phyloP scores from a whole-genome alignment of 2,888 invertebrate species.

The Synanthedon formicaeformis region DNA sequence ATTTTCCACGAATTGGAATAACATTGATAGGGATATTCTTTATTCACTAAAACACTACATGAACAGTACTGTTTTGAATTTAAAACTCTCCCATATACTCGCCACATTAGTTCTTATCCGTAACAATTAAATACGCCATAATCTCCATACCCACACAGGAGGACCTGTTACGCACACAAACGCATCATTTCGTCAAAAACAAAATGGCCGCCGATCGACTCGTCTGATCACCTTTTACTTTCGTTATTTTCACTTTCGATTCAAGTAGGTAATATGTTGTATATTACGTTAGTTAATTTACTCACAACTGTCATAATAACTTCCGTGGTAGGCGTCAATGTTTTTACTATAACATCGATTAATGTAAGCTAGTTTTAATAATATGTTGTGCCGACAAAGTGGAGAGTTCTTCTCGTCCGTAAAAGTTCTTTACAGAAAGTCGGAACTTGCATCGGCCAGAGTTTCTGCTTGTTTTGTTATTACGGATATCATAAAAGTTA shows the following conservation, averaged over 20 bases:
- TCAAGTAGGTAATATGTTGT: constrained; percentile 30
- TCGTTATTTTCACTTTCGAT: constrained; percentile 61
- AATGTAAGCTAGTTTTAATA: constrained; percentile 1
- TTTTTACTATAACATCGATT: constrained; percentile 8
- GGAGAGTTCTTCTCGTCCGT: too few relatives aligned
- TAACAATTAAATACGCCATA: background rate
- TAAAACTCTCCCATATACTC: too few relatives aligned
- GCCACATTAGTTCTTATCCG: too few relatives aligned
- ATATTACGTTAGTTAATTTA: constrained; percentile 42
- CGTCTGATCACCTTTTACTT: constrained; percentile 45
- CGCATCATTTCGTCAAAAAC: constrained; percentile 34
- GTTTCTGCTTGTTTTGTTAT: too few relatives aligned
- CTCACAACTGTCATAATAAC: constrained; percentile 12
- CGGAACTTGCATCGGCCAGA: too few relatives aligned
- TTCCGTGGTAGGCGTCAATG: constrained; percentile 27
- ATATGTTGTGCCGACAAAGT: background rate
- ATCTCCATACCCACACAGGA: constrained; percentile 17
- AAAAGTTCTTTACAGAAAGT: too few relatives aligned
- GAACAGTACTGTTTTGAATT: too few relatives aligned
- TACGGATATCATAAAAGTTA: too few relatives aligned
- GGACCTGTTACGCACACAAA: constrained; percentile 20
- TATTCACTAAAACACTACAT: too few relatives aligned
- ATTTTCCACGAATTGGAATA: too few relatives aligned
- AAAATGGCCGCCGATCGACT: constrained; percentile 34
- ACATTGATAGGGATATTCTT: too few relatives aligned